Percentiles rank a stretch among this genome's conserved stretches.
phyloP scores from a whole-genome alignment of 1,140 invertebrate species.

The Penaeus chinensis region DNA sequence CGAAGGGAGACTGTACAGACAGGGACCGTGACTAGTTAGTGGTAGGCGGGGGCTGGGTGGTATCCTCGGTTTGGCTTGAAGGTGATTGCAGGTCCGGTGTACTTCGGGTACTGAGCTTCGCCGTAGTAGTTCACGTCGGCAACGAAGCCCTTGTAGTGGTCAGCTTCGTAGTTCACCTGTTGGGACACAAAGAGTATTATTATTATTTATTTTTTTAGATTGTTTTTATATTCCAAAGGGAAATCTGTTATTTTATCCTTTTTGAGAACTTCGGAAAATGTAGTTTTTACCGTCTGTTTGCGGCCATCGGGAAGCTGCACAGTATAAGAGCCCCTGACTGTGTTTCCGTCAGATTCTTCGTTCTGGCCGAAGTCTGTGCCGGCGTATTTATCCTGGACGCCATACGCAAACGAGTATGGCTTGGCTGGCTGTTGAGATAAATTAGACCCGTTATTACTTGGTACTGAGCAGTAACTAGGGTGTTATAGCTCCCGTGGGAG shows the following conservation, averaged over 20 bases:
- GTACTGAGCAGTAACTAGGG: too few species aligned
- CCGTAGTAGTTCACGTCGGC: constrained; percentile 65
- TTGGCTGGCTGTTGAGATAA: constrained; percentile 6
- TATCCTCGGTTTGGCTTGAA: constrained; percentile 50
- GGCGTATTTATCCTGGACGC: constrained; percentile 63
- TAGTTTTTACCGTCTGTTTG: constrained; percentile 63
- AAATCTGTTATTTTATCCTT: too few species aligned
- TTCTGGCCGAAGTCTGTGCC: constrained; percentile 64
- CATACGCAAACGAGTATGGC: constrained; percentile 64
- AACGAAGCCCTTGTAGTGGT: constrained; percentile 65
- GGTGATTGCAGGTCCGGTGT: constrained; percentile 55
- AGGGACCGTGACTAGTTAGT: too few species aligned
- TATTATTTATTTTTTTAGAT: too few species aligned
- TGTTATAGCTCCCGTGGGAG: too few species aligned
- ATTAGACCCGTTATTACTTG: too few species aligned
- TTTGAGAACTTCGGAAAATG: too few species aligned
- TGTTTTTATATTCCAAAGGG: too few species aligned
- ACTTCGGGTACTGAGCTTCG: constrained; percentile 61
- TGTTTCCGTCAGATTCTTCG: constrained; percentile 65
- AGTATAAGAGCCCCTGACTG: constrained; percentile 64
- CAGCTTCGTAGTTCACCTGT: constrained; percentile 65
- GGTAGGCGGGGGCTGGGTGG: too few species aligned
- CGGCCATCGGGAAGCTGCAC: constrained; percentile 65
- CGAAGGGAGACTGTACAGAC: too few species aligned
- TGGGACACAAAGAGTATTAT: too few species aligned